These are phyloP conservation scores for Tamandua tetradactyla DNA, from an alignment of 2,797 vertebrate species.

Conservation along the genomic window DNA sequence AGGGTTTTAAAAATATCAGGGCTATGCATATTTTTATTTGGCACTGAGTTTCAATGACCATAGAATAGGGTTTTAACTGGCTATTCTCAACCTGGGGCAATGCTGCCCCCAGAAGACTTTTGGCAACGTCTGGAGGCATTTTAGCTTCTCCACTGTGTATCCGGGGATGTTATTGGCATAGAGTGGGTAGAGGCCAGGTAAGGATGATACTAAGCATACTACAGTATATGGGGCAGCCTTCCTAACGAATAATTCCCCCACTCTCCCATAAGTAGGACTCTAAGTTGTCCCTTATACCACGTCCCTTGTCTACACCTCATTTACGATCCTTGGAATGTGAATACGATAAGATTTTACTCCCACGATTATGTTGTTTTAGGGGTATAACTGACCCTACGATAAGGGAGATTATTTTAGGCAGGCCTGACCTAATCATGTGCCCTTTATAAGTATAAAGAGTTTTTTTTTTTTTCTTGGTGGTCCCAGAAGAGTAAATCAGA, in stretches of 20 bases:
- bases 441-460: neutral
- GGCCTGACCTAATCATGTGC: neutral
- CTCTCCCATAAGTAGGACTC: neutral
- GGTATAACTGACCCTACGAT: neutral
- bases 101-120: neutral
- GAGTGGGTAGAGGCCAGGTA: neutral
- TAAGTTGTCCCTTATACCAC: neutral
- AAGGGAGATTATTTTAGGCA: neutral
- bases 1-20: neutral
- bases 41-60: neutral
- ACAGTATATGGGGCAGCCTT: neutral
- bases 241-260: neutral
- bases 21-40: neutral
- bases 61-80: neutral
- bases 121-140: neutral
- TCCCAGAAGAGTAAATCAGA: neutral
- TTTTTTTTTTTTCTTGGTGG: neutral
- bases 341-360: neutral
- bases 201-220: neutral
- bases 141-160: neutral
- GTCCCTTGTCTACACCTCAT: accelerated
- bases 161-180: neutral
- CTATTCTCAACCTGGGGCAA: neutral
- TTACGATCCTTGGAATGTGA: neutral
- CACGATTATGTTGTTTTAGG: neutral